These are phyloP conservation scores for Tragelaphus buxtoni DNA, from an alignment of 2,113 vertebrate species.

Conservation along the genomic window DNA sequence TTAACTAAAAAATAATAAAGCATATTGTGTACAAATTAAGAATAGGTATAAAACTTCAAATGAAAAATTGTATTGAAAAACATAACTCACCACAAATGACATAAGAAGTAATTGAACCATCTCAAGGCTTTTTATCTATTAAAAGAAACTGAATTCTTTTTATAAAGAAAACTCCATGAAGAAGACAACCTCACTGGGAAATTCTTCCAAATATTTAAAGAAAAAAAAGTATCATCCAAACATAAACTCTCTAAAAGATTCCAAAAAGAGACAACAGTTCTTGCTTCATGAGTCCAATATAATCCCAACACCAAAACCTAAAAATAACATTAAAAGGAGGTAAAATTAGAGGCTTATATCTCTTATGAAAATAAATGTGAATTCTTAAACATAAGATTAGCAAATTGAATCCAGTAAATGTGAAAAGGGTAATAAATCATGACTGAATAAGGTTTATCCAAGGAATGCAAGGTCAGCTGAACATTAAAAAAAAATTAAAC, in stretches of 20 bases:
- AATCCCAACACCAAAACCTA: not conserved
- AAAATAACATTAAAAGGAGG: not conserved
- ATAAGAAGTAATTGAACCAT: not conserved
- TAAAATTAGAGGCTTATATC: not conserved
- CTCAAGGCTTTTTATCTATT: not conserved
- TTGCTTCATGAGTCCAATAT: not conserved
- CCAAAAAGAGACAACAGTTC: not conserved
- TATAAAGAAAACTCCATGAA: not conserved
- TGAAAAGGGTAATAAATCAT: not conserved
- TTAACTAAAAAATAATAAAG: not conserved
- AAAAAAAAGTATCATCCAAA: not conserved
- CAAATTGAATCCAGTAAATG: not conserved
- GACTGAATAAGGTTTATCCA: not conserved
- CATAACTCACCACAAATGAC: not conserved
- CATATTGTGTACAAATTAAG: not conserved
- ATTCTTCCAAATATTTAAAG: not conserved
- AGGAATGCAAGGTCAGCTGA: not conserved
- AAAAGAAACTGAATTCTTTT: too few relatives aligned
- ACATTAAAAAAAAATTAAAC: not conserved
- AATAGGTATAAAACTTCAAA: not conserved
- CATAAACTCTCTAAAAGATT: not conserved
- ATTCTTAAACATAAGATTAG: constrained; percentile 7
- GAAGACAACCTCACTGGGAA: not conserved
- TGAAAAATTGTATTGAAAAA: not conserved
- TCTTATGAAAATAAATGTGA: not conserved